Base-by-base conservation (phyloP, 2,113 vertebrate genomes). In the Centrocercus urophasianus region DNA sequence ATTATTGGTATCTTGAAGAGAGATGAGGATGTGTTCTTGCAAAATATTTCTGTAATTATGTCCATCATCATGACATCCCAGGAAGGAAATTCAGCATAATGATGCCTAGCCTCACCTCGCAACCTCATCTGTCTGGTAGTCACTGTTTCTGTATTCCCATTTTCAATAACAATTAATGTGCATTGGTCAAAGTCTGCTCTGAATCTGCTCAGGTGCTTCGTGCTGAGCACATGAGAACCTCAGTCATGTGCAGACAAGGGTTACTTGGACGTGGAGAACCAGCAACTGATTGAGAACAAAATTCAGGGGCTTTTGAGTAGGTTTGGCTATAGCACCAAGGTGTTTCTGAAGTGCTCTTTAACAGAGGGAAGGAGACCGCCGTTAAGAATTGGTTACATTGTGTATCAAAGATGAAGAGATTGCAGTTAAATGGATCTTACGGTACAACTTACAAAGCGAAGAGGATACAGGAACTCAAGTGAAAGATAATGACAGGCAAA, bases 301-400 rank as follows among this genome's bases (percentile, higher is more conserved):
- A 43, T 83, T 82, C 83, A 95, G 65, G 70, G 34, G 79, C 48
- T 91, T 45, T 45, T 88, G 60, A 83, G 86, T 72, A 83, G 73
- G 18, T 36, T 65, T 91, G 85, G 60, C 87, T 88, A 50, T 11
- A 69, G 25, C 66, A 77, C 52, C 66, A 11, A 81, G 72, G 85
- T 88, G 38, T 47, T 74, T 22, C 64, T 71, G 69, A 78, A 91
- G 91, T 77, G 88, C 75, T 88, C 89, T 91, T 86, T 52, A 83
- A 65, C 34, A 71, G 65, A 59, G 69, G 54, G 64, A 57, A 64
- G n/a, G 76, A 86, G 57, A 28, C 56, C 86, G 36, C 36, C 1
- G 0, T 0, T 5, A 77, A 78, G 64, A 57, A 42, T 2, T 12
- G 17, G 25, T 47, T 65, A 40, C 45, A 27, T 83, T 64, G 36